Evolutionary conservation across 1,140 invertebrate species (phyloP), one percentile per base, ranked within the genome.

Genomic region (Camponotus vicinus): DNA sequence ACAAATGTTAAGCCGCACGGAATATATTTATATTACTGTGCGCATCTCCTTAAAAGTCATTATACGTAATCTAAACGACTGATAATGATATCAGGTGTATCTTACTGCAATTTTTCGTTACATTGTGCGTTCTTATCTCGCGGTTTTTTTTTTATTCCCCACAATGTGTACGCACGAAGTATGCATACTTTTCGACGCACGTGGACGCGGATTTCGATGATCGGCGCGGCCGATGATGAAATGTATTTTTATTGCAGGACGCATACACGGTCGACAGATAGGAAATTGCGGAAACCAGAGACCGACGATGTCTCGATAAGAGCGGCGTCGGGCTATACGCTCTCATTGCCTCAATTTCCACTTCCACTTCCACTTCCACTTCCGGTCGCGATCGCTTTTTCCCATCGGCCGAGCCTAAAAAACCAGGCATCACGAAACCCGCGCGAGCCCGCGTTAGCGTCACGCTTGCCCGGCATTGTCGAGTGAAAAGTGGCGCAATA

Each of bases 291-390:
- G 92, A 93, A 92, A 92, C 89, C 88, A 90, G 89, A 90, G 84
- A 89, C 75, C 88, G 88, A 86, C 89, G 90, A 92, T 93, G 92
- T 92, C 89, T 90, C 91, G 91, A 92, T 92, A 92, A 93, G 89
- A 90, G 89, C 61, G 67, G 82, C 89, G 83, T 76, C 86, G 75
- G 86, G 89, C 87, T 89, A 52, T 52, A 89, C 88, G 89, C 91
- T 92, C 90, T 92, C 92, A 93, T 93, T 93, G 89, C 91, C 92
- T 92, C 93, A 92, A 93, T 93, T 94, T 94, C 92, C 93, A 94
- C 92, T 92, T 94, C 92, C 92, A 92, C 91, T 92, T 91, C 92
- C 92, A 21, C 27, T 27, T 27, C 27, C 27, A 92, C 91, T 92
- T 93, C 93, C 93, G 93, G 91, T 82, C 85, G 78, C 79, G 88